Evolutionary conservation across 2,797 vertebrate species (phyloP).

Genomic region (Anas bahamensis): DNA sequence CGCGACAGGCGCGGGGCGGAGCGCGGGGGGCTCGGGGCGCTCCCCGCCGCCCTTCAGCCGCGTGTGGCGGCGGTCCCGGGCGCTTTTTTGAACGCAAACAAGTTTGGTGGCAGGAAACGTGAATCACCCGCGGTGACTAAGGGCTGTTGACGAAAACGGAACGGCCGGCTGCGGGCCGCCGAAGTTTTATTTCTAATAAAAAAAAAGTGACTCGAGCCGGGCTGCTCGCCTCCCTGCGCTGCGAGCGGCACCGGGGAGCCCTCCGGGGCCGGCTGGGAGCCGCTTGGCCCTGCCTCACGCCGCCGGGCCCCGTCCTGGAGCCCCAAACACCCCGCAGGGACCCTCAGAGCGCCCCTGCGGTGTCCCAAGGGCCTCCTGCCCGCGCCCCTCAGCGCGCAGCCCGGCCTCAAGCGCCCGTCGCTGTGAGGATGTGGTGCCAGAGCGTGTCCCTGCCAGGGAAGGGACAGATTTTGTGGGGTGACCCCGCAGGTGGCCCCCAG

Average conservation of each 20-base stretch:
- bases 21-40: too few relatives aligned
- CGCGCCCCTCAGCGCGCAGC: too few relatives aligned
- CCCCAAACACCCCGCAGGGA: too few relatives aligned
- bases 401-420: too few relatives aligned
- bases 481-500: too few relatives aligned
- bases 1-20: too few relatives aligned
- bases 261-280: background rate
- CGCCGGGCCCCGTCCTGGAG: background rate
- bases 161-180: slow-evolving; percentile 49
- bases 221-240: background rate
- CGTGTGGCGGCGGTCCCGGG: slow-evolving; percentile 3
- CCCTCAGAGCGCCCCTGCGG: too few relatives aligned
- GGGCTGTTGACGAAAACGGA: slow-evolving; percentile 69
- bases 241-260: background rate
- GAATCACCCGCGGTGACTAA: slow-evolving; percentile 78
- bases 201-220: background rate
- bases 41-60: too few relatives aligned
- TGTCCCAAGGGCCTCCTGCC: too few relatives aligned
- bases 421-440: background rate
- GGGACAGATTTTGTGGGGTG: too few relatives aligned
- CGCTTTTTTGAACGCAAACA: slow-evolving; percentile 67
- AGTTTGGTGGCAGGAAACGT: slow-evolving; percentile 78
- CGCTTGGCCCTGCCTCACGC: background rate
- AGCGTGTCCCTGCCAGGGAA: background rate
- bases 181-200: slow-evolving; percentile 46